These are phyloP conservation scores for Corythaeola cristata DNA, from an alignment of 2,113 vertebrate species.

Conservation along the genomic window DNA sequence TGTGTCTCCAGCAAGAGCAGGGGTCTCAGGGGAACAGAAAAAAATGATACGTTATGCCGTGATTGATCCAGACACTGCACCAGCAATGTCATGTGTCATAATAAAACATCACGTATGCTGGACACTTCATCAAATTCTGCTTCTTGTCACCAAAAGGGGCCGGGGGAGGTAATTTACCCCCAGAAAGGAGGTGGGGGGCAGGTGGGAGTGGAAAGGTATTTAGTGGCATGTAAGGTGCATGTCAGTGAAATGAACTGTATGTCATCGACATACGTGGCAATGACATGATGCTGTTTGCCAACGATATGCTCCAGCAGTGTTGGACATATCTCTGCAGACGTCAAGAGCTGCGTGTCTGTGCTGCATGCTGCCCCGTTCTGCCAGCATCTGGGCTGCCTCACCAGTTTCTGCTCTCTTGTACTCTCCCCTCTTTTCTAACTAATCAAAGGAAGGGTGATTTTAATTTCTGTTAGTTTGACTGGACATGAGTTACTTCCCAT, in stretches of 20 bases:
- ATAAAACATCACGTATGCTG: not conserved
- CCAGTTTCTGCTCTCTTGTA: not conserved
- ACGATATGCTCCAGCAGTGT: not conserved
- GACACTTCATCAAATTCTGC: not conserved
- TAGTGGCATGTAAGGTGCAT: constrained; percentile 3
- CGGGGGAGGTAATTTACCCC: not conserved
- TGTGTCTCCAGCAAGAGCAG: not conserved
- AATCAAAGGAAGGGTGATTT: not conserved
- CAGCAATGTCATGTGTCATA: not conserved
- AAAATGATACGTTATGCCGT: not conserved
- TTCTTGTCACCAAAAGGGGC: not conserved
- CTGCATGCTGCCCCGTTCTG: constrained; percentile 42
- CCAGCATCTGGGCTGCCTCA: not conserved
- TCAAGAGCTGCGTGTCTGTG: not conserved
- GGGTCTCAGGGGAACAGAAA: not conserved
- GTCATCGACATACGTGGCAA: not conserved
- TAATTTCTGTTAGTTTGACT: not conserved
- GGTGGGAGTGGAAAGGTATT: not conserved
- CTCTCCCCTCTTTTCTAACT: not conserved
- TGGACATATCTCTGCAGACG: not conserved
- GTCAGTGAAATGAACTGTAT: not conserved
- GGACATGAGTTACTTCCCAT: not conserved
- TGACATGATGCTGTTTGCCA: not conserved
- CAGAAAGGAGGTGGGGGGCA: not conserved
- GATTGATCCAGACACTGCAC: not conserved